Evolutionary conservation across 2,797 vertebrate genomes (phyloP).

Genomic region (Sebastes vulpes): DNA sequence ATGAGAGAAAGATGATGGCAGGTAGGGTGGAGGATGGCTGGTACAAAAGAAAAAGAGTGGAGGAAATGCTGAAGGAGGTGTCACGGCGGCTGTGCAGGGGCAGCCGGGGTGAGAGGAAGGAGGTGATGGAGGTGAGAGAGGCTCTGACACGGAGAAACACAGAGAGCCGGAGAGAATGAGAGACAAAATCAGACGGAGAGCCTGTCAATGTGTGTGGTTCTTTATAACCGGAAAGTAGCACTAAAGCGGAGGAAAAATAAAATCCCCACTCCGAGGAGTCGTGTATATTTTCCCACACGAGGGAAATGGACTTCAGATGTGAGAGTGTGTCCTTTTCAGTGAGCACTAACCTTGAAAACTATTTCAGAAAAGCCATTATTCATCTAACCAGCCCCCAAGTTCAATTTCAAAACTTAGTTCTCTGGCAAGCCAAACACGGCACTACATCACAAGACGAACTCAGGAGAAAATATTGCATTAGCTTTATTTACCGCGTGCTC

Average conservation of each 20-base stretch:
- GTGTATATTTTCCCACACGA: slow-evolving; percentile 38
- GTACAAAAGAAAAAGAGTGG: slow-evolving; percentile 30
- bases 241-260: slow-evolving; percentile 15
- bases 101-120: slow-evolving; percentile 27
- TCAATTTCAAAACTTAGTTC: slow-evolving; percentile 68
- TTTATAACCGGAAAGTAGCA: slow-evolving; percentile 11
- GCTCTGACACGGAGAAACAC: slow-evolving; percentile 11
- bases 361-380: slow-evolving; percentile 76
- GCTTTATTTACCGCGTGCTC: slow-evolving; percentile 72
- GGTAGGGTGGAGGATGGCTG: slow-evolving; percentile 29
- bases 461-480: slow-evolving; percentile 73
- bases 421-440: slow-evolving; percentile 46
- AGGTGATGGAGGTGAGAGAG: slow-evolving; percentile 36
- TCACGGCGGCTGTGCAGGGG: slow-evolving; percentile 21
- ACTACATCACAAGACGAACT: slow-evolving; percentile 64
- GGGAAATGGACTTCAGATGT: slow-evolving; percentile 55
- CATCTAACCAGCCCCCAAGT: slow-evolving; percentile 60
- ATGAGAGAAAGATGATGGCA: slow-evolving; percentile 62
- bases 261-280: slow-evolving; percentile 19
- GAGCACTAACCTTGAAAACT: slow-evolving; percentile 73
- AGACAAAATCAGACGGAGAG: slow-evolving; percentile 5
- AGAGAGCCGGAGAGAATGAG: not conserved
- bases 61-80: slow-evolving; percentile 51
- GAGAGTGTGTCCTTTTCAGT: slow-evolving; percentile 62
- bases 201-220: not conserved